A percentile compares a stretch with the other conserved stretches of the same genome.
These are phyloP conservation scores for Leptopilina syphax DNA, from an alignment of 2,888 invertebrate genomes.

Conservation along the genomic window DNA sequence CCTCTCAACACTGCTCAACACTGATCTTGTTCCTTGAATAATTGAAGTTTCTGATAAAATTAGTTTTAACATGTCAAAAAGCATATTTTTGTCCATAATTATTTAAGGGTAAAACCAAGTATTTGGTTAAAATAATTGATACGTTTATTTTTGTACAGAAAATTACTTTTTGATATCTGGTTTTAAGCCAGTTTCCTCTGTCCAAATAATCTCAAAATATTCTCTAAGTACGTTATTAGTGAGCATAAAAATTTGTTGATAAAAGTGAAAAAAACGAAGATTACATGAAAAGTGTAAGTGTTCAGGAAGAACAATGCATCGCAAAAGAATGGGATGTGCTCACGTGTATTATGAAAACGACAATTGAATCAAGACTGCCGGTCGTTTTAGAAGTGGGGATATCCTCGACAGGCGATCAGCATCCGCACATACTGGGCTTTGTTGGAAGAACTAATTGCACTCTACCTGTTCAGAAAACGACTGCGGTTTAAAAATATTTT, in stretches of 20 bases:
- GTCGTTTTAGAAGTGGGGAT: constrained; percentile 41
- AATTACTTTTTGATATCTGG: no score
- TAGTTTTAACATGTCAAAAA: no score
- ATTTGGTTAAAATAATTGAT: no score
- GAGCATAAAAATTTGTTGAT: not conserved
- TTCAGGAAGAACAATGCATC: constrained; percentile 27
- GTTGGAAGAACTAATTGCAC: constrained; percentile 70
- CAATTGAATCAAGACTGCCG: constrained; percentile 33
- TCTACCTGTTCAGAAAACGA: constrained; percentile 64
- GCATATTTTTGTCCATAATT: no score
- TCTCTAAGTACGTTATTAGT: no score
- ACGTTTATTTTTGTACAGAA: no score
- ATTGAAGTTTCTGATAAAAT: no score
- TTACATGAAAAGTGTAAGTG: constrained; percentile 19
- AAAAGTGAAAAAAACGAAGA: constrained; percentile 28
- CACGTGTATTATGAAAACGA: constrained; percentile 34
- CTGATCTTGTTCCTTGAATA: no score
- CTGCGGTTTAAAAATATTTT: constrained; percentile 43
- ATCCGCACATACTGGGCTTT: constrained; percentile 54
- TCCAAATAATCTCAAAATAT: no score
- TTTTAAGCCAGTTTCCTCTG: no score
- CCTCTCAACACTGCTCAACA: no score
- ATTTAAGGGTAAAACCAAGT: no score
- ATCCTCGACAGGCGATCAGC: constrained; percentile 53
- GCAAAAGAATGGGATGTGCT: constrained; percentile 31